Percentiles rank a stretch among this genome's conserved stretches.
Conservation (phyloP, 1,140 invertebrate species). For the Apocrypta bakeri region DNA sequence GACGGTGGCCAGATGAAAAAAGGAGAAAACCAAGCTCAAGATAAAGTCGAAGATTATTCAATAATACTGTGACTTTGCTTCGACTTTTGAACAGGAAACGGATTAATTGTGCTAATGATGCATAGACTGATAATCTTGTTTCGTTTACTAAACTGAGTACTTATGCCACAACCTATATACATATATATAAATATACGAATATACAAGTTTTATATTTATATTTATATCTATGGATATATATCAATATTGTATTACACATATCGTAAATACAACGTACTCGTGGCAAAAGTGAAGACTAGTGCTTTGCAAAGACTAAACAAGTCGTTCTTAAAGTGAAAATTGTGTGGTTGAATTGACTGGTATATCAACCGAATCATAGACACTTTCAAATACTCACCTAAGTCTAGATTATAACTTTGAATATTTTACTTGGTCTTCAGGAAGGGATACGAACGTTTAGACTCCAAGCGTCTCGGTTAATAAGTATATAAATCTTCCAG, state of each 20-base stretch:
- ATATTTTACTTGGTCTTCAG: constrained; percentile 22
- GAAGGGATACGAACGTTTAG: constrained; percentile 29
- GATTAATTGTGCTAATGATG: constrained; percentile 27
- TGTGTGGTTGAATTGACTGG: constrained; percentile 25
- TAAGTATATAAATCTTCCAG: constrained; percentile 46
- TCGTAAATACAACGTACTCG: constrained; percentile 39
- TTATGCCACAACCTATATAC: constrained; percentile 39
- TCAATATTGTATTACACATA: constrained; percentile 37
- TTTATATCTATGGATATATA: constrained; percentile 36
- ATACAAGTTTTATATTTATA: not conserved
- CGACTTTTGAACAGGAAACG: constrained; percentile 30
- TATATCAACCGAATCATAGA: constrained; percentile 25
- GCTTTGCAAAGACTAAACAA: constrained; percentile 23
- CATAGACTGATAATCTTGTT: constrained; percentile 48
- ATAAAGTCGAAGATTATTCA: constrained; percentile 45
- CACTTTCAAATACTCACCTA: constrained; percentile 35
- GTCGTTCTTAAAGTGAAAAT: constrained; percentile 18
- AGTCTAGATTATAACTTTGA: constrained; percentile 37
- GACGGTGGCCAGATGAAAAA: constrained; percentile 69
- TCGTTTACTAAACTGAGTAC: constrained; percentile 44
- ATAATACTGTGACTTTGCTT: constrained; percentile 29
- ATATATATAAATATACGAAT: constrained; percentile 24
- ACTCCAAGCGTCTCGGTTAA: constrained; percentile 17
- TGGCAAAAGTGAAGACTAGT: constrained; percentile 40
- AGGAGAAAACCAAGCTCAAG: constrained; percentile 48